Percentiles rank a stretch among this genome's conserved stretches.
Conservation (phyloP, 2,888 invertebrate species). For the Hartigia nigra region DNA sequence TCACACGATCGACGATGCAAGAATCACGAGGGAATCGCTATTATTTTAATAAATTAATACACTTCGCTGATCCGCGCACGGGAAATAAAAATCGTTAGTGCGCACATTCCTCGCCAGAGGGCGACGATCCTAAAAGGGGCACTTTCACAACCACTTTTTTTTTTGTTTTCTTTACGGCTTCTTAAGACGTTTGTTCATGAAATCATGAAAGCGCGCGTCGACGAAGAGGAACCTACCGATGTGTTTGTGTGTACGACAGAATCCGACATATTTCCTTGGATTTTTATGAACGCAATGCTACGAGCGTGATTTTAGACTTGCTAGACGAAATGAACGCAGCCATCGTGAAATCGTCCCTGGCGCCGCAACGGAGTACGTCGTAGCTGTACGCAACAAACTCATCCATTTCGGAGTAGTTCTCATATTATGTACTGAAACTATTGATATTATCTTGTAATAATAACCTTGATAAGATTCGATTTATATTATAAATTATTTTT, state of each 20-base stretch:
- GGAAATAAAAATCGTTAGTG: slow-evolving; percentile 59
- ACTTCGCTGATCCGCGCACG: slow-evolving; percentile 58
- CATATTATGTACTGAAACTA: neutral
- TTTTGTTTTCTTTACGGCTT: neutral
- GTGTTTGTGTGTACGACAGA: neutral
- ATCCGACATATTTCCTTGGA: neutral
- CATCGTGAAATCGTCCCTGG: neutral
- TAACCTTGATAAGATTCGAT: neutral
- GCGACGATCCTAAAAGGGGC: slow-evolving; percentile 26
- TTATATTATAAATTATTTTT: neutral
- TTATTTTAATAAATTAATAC: slow-evolving; percentile 61
- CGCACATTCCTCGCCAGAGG: slow-evolving; percentile 59
- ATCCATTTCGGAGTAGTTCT: neutral
- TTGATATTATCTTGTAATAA: neutral
- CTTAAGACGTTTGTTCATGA: neutral
- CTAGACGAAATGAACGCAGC: neutral
- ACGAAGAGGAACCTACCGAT: neutral
- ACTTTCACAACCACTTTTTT: slow-evolving; percentile 21
- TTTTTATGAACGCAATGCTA: neutral
- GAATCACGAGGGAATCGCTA: slow-evolving; percentile 47
- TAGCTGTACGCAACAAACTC: neutral
- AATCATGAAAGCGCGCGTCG: neutral
- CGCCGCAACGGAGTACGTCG: neutral
- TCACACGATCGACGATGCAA: slow-evolving; percentile 51
- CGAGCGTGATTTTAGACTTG: neutral